Evolutionary conservation across 92 coral and sea anemone genomes (phyloP).

Genomic region (Epizoanthus illoricatus): DNA sequence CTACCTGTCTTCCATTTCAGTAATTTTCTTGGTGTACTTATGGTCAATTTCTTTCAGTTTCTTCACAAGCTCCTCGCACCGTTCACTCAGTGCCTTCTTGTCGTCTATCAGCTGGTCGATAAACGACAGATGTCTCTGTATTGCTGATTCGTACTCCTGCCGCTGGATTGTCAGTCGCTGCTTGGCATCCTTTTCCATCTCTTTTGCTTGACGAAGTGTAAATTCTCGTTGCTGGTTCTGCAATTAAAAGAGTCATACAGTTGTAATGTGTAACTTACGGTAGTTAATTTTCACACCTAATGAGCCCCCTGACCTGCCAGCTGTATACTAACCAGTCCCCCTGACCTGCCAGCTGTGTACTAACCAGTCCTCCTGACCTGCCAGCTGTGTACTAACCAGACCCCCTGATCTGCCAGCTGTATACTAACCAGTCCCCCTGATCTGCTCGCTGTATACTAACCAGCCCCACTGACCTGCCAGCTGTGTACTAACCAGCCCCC

Average conservation of each 20-base stretch:
- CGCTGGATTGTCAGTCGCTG: slow-evolving; percentile 84
- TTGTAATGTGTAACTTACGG: not conserved
- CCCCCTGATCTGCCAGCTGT: not conserved
- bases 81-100: slow-evolving; percentile 89
- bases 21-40: slow-evolving; percentile 88
- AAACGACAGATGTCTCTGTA: slow-evolving; percentile 94
- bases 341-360: not conserved
- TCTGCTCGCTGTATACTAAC: too few species aligned
- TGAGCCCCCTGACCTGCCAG: too few species aligned
- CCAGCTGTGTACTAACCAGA: not conserved
- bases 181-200: slow-evolving; percentile 92
- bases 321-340: not conserved
- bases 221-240: slow-evolving; percentile 98
- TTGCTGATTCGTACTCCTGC: slow-evolving; percentile 95
- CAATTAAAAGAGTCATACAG: not conserved
- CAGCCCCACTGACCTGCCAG: too few species aligned
- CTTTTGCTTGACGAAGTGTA: slow-evolving; percentile 91
- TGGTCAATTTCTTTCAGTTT: slow-evolving; percentile 92
- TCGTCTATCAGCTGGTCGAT: slow-evolving; percentile 98
- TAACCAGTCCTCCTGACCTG: not conserved
- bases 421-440: not conserved
- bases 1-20: slow-evolving; percentile 84
- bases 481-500: not conserved
- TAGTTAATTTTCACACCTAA: not conserved
- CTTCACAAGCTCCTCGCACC: slow-evolving; percentile 92